phyloP scores from a whole-genome alignment of 2,888 invertebrate species.

The Phalera bucephala region DNA sequence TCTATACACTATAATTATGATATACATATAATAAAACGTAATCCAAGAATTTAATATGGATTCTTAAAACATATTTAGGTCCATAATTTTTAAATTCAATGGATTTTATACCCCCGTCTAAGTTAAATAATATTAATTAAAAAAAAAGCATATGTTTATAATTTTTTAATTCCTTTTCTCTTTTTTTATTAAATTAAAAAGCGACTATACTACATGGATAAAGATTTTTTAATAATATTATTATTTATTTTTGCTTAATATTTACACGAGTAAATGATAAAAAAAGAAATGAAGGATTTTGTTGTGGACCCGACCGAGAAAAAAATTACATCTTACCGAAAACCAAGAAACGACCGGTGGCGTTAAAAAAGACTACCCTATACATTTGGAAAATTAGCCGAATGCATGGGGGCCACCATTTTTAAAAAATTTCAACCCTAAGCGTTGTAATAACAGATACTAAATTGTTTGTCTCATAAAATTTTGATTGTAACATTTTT shows the following conservation, averaged over 20 bases:
- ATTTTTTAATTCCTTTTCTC: constrained; percentile 23
- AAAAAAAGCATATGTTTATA: constrained; percentile 38
- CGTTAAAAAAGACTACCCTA: too few relatives aligned
- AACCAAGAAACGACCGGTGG: too few relatives aligned
- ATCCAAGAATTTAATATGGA: constrained; percentile 45
- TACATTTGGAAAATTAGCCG: too few relatives aligned
- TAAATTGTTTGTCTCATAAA: too few relatives aligned
- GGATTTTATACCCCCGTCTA: constrained; percentile 44
- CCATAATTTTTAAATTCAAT: constrained; percentile 60
- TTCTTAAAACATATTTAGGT: constrained; percentile 64
- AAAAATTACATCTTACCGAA: too few relatives aligned
- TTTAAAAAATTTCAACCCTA: too few relatives aligned
- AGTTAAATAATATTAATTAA: constrained; percentile 40
- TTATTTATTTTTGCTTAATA: constrained; percentile 60
- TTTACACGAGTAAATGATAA: constrained; percentile 48
- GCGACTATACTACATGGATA: constrained; percentile 50
- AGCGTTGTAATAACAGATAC: too few relatives aligned
- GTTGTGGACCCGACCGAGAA: too few relatives aligned
- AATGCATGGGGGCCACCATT: too few relatives aligned
- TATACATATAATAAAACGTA: constrained; percentile 5
- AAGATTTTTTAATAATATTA: constrained; percentile 19
- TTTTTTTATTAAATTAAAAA: constrained; percentile 56
- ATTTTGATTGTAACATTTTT: too few relatives aligned
- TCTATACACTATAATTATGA: too few relatives aligned
- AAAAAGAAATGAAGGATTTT: neutral